These are phyloP conservation scores for Tylochromis polylepis DNA, from an alignment of 2,113 vertebrate genomes.

Conservation along the genomic window DNA sequence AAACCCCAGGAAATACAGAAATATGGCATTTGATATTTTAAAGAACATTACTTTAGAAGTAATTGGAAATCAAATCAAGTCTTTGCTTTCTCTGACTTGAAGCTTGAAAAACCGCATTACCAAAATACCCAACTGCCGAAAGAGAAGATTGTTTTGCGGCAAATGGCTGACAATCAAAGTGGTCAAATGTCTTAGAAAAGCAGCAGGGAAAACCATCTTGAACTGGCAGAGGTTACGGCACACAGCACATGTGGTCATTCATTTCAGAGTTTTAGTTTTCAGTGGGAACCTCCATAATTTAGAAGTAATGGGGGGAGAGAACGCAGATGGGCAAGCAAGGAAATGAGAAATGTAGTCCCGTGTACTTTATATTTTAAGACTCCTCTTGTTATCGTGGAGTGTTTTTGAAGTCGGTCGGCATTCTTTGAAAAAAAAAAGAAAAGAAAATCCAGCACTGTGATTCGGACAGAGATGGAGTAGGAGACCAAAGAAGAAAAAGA, in stretches of 20 bases:
- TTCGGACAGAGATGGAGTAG: slow-evolving; percentile 43
- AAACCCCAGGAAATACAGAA: slow-evolving; percentile 11
- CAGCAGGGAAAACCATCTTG: slow-evolving; percentile 37
- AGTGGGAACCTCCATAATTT: slow-evolving; percentile 25
- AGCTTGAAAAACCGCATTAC: slow-evolving; percentile 42
- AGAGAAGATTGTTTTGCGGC: slow-evolving; percentile 41
- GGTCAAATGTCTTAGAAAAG: slow-evolving; percentile 37
- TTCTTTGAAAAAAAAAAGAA: slow-evolving; percentile 1
- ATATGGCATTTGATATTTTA: slow-evolving; percentile 29
- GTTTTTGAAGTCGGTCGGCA: slow-evolving; percentile 12
- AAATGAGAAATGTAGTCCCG: not conserved
- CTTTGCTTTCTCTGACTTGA: slow-evolving; percentile 22
- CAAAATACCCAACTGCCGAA: slow-evolving; percentile 51
- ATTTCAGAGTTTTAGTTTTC: slow-evolving; percentile 19
- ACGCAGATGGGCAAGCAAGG: not conserved
- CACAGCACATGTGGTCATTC: slow-evolving; percentile 28
- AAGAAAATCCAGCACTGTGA: slow-evolving; percentile 28
- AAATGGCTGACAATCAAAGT: slow-evolving; percentile 55
- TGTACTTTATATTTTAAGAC: slow-evolving; percentile 19
- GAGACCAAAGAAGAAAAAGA: not conserved
- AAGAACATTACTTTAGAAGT: slow-evolving; percentile 25
- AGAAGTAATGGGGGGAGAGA: not conserved
- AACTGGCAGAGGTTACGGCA: slow-evolving; percentile 1
- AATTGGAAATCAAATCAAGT: slow-evolving; percentile 16
- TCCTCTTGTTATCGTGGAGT: not conserved